These are phyloP conservation scores for Thalassarche chlororhynchos DNA, from an alignment of 2,113 vertebrate genomes.

Conservation along the genomic window DNA sequence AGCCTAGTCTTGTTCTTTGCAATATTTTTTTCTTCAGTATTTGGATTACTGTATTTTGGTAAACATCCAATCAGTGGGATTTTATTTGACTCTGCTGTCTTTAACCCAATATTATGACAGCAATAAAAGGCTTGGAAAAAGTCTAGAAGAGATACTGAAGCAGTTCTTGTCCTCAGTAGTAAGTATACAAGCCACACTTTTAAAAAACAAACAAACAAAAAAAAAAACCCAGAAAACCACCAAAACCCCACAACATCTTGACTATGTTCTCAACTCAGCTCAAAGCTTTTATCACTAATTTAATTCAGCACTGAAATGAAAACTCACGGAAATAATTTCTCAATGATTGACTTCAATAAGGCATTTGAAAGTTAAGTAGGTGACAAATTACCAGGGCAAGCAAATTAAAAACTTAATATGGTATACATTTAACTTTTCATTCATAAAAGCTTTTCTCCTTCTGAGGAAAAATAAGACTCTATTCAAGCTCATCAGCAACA, in stretches of 20 bases:
- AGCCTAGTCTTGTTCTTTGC: slow-evolving; percentile 3
- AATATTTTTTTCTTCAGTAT: slow-evolving; percentile 15
- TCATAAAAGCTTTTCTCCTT: not conserved
- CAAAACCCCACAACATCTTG: not conserved
- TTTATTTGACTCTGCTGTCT: slow-evolving; percentile 38
- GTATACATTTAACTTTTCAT: not conserved
- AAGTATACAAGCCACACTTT: not conserved
- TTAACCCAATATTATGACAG: slow-evolving; percentile 16
- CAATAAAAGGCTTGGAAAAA: slow-evolving; percentile 6
- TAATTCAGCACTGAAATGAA: not conserved
- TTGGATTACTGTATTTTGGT: not conserved
- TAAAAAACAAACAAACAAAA: not conserved
- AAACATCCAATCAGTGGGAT: not conserved
- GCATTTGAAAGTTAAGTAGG: not conserved
- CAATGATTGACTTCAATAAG: not conserved
- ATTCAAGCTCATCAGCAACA: not conserved
- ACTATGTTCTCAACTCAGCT: not conserved
- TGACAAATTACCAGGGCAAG: not conserved
- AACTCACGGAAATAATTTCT: not conserved
- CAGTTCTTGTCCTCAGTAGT: not conserved
- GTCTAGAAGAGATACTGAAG: not conserved
- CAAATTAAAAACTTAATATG: not conserved
- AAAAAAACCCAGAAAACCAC: too few species aligned
- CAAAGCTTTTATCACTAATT: not conserved
- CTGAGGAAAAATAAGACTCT: not conserved